These are phyloP conservation scores for Platyura marginata DNA, from an alignment of 1,140 invertebrate genomes.

Conservation along the genomic window DNA sequence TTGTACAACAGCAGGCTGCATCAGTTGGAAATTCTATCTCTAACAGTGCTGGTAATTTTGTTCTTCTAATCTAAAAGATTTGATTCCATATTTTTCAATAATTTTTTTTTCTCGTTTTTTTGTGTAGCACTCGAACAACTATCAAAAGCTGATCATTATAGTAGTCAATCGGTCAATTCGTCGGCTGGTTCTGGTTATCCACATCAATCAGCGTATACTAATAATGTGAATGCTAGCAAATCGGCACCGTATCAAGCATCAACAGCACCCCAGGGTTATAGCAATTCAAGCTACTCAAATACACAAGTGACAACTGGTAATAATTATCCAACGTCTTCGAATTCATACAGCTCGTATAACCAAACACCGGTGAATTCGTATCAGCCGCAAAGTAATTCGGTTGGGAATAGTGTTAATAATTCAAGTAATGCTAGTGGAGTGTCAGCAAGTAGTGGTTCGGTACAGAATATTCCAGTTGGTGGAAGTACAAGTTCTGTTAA, in stretches of 20 bases:
- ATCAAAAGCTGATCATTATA: slow-evolving; percentile 20
- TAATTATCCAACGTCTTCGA: slow-evolving; percentile 11
- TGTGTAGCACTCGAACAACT: slow-evolving; percentile 15
- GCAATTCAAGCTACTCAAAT: slow-evolving; percentile 17
- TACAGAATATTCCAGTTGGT: slow-evolving; percentile 24
- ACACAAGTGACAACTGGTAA: slow-evolving; percentile 10
- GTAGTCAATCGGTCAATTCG: slow-evolving; percentile 9
- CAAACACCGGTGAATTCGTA: slow-evolving; percentile 20
- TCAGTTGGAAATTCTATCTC: slow-evolving; percentile 2
- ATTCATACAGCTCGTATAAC: slow-evolving; percentile 16
- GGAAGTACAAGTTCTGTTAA: slow-evolving; percentile 14
- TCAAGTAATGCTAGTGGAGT: slow-evolving; percentile 7
- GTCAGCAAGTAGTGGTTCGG: slow-evolving; percentile 8
- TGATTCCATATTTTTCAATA: too few relatives aligned
- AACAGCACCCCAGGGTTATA: slow-evolving; percentile 10
- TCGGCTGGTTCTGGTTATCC: slow-evolving; percentile 7
- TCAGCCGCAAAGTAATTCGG: slow-evolving; percentile 12
- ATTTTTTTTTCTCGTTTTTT: background rate
- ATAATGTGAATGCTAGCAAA: slow-evolving; percentile 11
- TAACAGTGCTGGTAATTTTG: background rate
- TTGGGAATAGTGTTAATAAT: slow-evolving; percentile 11
- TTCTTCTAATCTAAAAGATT: background rate
- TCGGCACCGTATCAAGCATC: slow-evolving; percentile 14
- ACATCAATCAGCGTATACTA: slow-evolving; percentile 21
- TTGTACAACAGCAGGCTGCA: slow-evolving; percentile 9